Conservation (phyloP, 2,113 vertebrate species). For the Varanus komodoensis region DNA sequence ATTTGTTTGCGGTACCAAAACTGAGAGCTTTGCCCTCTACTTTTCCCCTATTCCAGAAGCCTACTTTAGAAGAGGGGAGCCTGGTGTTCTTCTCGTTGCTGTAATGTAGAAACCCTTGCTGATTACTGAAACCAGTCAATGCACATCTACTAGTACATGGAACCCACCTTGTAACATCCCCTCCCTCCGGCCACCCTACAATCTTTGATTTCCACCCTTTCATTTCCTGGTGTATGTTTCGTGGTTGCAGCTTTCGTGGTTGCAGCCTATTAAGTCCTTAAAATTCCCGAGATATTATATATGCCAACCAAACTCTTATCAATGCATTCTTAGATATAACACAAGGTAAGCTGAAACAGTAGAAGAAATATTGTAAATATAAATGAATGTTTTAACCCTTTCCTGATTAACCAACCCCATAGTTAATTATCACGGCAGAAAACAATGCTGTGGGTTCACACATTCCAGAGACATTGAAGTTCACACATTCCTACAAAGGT, state of each 20-base stretch:
- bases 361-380: neutral
- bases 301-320: neutral
- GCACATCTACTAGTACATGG: no score
- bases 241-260: neutral
- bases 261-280: neutral
- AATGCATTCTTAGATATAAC: neutral
- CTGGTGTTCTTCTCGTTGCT: no score
- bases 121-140: no score
- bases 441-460: conserved; percentile 27
- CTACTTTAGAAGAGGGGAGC: no score
- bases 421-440: conserved; percentile 6
- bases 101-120: no score
- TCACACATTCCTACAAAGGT: conserved; percentile 42
- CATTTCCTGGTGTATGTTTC: neutral
- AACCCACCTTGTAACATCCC: neutral
- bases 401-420: neutral
- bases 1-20: no score
- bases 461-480: conserved; percentile 44
- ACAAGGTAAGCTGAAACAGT: neutral
- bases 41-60: no score
- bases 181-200: neutral
- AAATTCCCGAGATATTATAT: neutral
- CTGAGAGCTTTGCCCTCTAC: no score
- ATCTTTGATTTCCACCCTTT: no score
- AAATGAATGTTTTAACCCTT: neutral